Base-by-base conservation (phyloP, 2,797 vertebrate genomes). In the Sarcoramphus papa region DNA sequence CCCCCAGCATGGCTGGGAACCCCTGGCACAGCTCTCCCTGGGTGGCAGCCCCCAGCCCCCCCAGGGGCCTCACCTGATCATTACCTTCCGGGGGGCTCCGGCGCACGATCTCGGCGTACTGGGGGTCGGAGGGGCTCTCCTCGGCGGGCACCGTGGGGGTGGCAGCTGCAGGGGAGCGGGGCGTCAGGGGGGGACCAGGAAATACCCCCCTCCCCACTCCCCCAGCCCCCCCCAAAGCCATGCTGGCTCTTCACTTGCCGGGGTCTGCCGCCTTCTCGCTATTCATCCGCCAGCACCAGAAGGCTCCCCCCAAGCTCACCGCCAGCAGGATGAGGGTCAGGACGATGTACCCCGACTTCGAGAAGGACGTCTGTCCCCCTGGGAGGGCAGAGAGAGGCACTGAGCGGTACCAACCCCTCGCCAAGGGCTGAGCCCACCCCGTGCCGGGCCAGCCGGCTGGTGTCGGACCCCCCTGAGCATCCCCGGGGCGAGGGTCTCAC, bases 41-140 rank as follows among this genome's bases (percentile, higher is more conserved):
- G 30, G 12, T 2, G 5, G 57, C 59, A 63, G 81, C 40, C n/a
- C 64, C 47, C 40, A 51, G 51, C 41, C n/a, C 33, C 57, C 63
- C 50, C 19, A 7, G 68, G 88, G 80, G 27, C 51, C 93, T 95
- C 93, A 95, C 94, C 88, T 91, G 94, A 31, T 95, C 91, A 47
- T 95, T 88, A 67, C 94, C 94, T 72, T 95, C 94, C 59, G 94
- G 93, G 68, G 93, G 93, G 79, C 84, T 93, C 41, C 94, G 23
- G n/a, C 50, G 65, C 69, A 53, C 84, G 9, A 93, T 85, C 70
- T 93, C 88, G 0, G 84, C 7, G 15, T 88, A 91, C 7, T 76
- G 84, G 17, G 91, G 84, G 14, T 95, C 87, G 0, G 59, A 17
- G 50, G 75, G 79, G 12, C 43, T 70, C 54, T 95, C 93, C 64